phyloP scores from a whole-genome alignment of 2,888 invertebrate species.

The Ceratothoa steindachneri region DNA sequence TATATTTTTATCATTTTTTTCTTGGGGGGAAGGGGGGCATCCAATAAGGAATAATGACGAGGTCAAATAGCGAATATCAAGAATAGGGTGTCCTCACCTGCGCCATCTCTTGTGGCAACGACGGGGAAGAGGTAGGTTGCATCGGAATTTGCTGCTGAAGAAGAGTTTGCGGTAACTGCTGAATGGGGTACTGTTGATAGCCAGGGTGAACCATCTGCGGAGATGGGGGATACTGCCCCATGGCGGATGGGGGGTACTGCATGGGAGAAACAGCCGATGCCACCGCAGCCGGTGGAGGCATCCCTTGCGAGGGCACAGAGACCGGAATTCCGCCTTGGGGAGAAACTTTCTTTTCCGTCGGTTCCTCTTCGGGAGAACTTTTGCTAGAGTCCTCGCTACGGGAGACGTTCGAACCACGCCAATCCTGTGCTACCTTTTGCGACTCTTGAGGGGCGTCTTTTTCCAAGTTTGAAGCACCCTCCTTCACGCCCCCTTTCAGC shows the following conservation, averaged over 20 bases:
- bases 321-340: no score
- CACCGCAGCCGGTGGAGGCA: not conserved
- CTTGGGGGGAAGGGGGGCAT: no score
- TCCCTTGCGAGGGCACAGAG: no score
- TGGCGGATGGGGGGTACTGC: not conserved
- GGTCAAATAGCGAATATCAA: no score
- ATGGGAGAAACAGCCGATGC: not conserved
- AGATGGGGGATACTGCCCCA: slow-evolving; percentile 7
- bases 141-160: slow-evolving; percentile 19
- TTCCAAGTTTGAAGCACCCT: not conserved
- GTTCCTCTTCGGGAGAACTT: slow-evolving; percentile 1
- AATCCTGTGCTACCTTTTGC: slow-evolving; percentile 7
- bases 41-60: no score
- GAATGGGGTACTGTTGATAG: slow-evolving; percentile 9
- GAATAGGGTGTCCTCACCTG: no score
- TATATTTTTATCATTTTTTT: no score
- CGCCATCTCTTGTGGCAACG: slow-evolving; percentile 15
- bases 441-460: not conserved
- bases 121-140: slow-evolving; percentile 3
- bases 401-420: not conserved
- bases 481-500: not conserved
- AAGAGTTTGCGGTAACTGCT: slow-evolving; percentile 24
- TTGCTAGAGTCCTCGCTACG: slow-evolving; percentile 5
- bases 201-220: not conserved
- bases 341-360: not conserved